Conservation (phyloP, 2,113 vertebrate genomes). For the Nansenia antarctica region DNA sequence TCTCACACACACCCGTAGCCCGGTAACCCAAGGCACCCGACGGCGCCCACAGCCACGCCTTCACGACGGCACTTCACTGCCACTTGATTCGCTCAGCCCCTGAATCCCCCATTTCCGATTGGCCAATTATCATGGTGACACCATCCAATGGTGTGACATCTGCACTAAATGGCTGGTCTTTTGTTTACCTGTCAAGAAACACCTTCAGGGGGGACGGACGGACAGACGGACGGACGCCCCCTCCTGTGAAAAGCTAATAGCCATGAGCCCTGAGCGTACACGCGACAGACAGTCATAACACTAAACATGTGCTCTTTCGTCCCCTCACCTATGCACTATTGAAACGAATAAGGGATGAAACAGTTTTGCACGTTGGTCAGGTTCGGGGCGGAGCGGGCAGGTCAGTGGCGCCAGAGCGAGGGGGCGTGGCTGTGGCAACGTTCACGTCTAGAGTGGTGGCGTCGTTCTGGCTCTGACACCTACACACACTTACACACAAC, state of each 20-base stretch:
- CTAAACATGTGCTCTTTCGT: slow-evolving; percentile 67
- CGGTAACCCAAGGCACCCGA: slow-evolving; percentile 29
- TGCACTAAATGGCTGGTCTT: slow-evolving; percentile 72
- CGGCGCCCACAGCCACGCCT: slow-evolving; percentile 31
- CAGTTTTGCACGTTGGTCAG: slow-evolving; percentile 60
- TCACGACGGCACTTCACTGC: slow-evolving; percentile 21
- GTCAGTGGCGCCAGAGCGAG: slow-evolving; percentile 19
- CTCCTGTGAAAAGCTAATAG: no score
- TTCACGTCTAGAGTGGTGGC: slow-evolving; percentile 16
- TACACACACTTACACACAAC: slow-evolving; percentile 2
- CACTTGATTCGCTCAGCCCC: slow-evolving; percentile 47
- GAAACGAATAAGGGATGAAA: slow-evolving; percentile 67
- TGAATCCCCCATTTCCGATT: slow-evolving; percentile 58
- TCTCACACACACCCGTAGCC: slow-evolving; percentile 23
- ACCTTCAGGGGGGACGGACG: no score
- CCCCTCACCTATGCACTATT: slow-evolving; percentile 78
- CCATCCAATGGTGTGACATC: slow-evolving; percentile 65
- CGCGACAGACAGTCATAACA: slow-evolving; percentile 58
- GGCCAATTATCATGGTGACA: slow-evolving; percentile 61
- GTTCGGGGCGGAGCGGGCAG: slow-evolving; percentile 38
- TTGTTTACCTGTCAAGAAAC: slow-evolving; percentile 65
- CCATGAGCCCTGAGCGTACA: slow-evolving; percentile 48
- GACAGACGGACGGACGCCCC: no score
- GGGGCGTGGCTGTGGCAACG: slow-evolving; percentile 41
- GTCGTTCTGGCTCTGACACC: slow-evolving; percentile 30